phyloP scores from a whole-genome alignment of 2,888 invertebrate genomes.

The Archaeoteleia sp. region DNA sequence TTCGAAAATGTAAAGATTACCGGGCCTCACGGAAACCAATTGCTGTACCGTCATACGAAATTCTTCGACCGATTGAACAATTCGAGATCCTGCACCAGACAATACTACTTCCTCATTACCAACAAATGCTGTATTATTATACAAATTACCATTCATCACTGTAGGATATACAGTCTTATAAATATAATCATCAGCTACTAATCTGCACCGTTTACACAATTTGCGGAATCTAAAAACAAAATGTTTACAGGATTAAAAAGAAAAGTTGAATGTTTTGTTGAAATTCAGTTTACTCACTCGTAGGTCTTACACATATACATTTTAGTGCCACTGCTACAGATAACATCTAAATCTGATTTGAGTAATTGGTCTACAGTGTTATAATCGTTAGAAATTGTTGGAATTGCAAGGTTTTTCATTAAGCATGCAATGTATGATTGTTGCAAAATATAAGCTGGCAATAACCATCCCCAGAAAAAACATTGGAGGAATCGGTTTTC shows the following conservation, averaged over 20 bases:
- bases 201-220: constrained; percentile 15
- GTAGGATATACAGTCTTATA: constrained; percentile 34
- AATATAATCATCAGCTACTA: constrained; percentile 23
- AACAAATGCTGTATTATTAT: constrained; percentile 31
- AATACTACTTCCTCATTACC: constrained; percentile 34
- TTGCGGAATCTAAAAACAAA: too few species aligned
- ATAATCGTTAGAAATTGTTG: constrained; percentile 26
- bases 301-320: constrained; percentile 15
- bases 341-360: constrained; percentile 34
- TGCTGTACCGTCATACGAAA: constrained; percentile 23
- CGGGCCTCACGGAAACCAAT: constrained; percentile 33
- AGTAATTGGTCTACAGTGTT: constrained; percentile 32
- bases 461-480: constrained; percentile 48
- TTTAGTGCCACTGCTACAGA: constrained; percentile 35
- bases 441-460: constrained; percentile 44
- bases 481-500: constrained; percentile 30
- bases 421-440: constrained; percentile 44
- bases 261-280: neutral
- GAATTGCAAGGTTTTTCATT: constrained; percentile 41
- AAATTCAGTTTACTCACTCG: constrained; percentile 6
- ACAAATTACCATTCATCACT: constrained; percentile 23
- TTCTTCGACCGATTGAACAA: constrained; percentile 20
- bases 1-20: constrained; percentile 40
- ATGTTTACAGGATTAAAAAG: neutral
- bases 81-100: constrained; percentile 10